Evolutionary conservation across 2,888 invertebrate genomes (phyloP), one percentile per base, ranked within the genome.

Genomic region (Agonum fuliginosum): DNA sequence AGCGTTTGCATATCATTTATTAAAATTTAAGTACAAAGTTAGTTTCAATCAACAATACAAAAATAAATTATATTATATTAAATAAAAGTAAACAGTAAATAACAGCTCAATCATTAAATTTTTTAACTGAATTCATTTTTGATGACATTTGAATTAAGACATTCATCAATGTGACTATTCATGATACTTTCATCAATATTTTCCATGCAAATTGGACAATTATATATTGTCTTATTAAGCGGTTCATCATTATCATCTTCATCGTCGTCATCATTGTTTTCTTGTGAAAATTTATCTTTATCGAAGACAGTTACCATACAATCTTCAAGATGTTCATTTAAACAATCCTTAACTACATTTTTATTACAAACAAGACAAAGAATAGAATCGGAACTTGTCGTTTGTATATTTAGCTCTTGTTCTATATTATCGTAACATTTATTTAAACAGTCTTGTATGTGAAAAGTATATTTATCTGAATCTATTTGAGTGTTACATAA

Each of bases 171-270:
- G 86, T 93, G 93, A 0, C 82, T 80, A 82, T 90, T 90, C 91
- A 92, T 92, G 22, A 87, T 85, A 22, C 79, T 81, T 81, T 88
- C 86, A 80, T 88, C 86, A 43, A 91, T 82, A 84, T 90, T 86
- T 79, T 86, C 80, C 82, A 90, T 87, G 81, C 93, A 93, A 82
- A 91, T 89, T 0, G 92, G 93, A 81, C 92, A 93, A 81, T 90
- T 90, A 48, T 88, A 83, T 0, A 84, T 85, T 82, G 88, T 87
- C 71, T 86, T 85, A 17, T 62, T 62, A 0, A 62, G 17, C 30
- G 12, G 14, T 10, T 17, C 20, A 48, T 84, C 83, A 80, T 87
- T 86, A 78, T 86, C 76, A 14, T 80, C 84, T 20, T 85, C 81
- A 69, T 85, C 84, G 37, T 78, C 70, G 71, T 79, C 80, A 24